Evolutionary conservation across 2,888 invertebrate genomes (phyloP), one percentile per base, ranked within the genome.

Genomic region (Sturmia bella): DNA sequence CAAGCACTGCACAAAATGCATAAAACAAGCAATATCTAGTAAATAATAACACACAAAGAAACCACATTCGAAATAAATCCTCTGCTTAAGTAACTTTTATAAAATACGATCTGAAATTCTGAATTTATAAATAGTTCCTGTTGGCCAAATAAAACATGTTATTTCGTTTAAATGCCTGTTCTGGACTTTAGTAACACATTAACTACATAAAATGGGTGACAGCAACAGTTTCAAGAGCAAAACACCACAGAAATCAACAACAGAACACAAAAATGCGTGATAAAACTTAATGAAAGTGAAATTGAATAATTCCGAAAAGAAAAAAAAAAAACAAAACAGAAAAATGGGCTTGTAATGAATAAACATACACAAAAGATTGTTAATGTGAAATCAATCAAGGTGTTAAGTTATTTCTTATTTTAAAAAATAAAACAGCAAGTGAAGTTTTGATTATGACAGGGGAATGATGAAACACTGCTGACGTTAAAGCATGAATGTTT

Each of bases 281-380:
- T 66, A 11, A 72, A 66, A 72, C 64, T 72, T 57, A 68, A 74
- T 79, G 61, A 79, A 73, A 79, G 79, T 63, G 56, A 79, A 79
- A 79, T 73, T 77, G 24, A 73, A 41, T 69, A 45, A 59, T 48
- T 27, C 17, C 15, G n/a, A 9, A 4, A 32, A 4, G 11, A 54
- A 68, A 32, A 32, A 32, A 32, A 32, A 32, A 32, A 6, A 32
- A 32, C 5, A 32, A 3, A 27, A 27, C 32, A 32, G 3, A 32
- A 32, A 73, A 54, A 63, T 73, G 74, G 74, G 74, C 79, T 68
- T 74, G 74, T 68, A 61, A 24, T 56, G n/a, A 50, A 48, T 13
- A 52, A 48, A 21, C n/a, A 41, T 50, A 50, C 50, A 59, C 5
- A 17, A 27, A 12, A 24, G 15, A 17, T 39, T 37, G 48, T 21